A percentile compares a stretch with the other conserved stretches of the same genome.
Conservation (phyloP, 2,888 invertebrate genomes). For the Pammene aurita region DNA sequence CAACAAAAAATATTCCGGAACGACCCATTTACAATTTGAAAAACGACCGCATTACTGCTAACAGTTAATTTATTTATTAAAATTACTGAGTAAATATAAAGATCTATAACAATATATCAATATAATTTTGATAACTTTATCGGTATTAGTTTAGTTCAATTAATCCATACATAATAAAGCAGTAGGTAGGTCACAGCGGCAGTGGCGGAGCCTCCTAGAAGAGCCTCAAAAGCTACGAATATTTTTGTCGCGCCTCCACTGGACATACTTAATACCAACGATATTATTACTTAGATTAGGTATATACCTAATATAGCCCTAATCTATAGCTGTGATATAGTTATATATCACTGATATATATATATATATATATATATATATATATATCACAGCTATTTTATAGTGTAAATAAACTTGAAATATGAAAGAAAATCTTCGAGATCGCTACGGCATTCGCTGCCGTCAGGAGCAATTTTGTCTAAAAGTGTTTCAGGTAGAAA, state of each 20-base stretch:
- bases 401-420: conserved; percentile 1
- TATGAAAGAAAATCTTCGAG: conserved; percentile 12
- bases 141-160: neutral
- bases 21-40: conserved; percentile 21
- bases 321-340: too few relatives aligned
- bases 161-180: neutral
- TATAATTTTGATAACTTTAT: conserved; percentile 7
- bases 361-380: too few relatives aligned
- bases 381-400: too few relatives aligned
- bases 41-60: conserved; percentile 13
- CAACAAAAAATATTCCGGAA: neutral
- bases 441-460: conserved; percentile 10
- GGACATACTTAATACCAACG: too few relatives aligned
- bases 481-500: conserved; percentile 20
- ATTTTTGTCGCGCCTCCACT: too few relatives aligned
- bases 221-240: too few relatives aligned
- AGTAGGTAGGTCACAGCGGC: too few relatives aligned
- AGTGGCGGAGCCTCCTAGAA: too few relatives aligned
- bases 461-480: conserved; percentile 17
- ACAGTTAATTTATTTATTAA: conserved; percentile 8
- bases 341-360: too few relatives aligned
- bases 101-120: too few relatives aligned
- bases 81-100: conserved; percentile 6
- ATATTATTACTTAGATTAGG: too few relatives aligned
- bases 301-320: too few relatives aligned